These are phyloP conservation scores for Pollimyrus isidori DNA, from an alignment of 2,113 vertebrate species.

Conservation along the genomic window DNA sequence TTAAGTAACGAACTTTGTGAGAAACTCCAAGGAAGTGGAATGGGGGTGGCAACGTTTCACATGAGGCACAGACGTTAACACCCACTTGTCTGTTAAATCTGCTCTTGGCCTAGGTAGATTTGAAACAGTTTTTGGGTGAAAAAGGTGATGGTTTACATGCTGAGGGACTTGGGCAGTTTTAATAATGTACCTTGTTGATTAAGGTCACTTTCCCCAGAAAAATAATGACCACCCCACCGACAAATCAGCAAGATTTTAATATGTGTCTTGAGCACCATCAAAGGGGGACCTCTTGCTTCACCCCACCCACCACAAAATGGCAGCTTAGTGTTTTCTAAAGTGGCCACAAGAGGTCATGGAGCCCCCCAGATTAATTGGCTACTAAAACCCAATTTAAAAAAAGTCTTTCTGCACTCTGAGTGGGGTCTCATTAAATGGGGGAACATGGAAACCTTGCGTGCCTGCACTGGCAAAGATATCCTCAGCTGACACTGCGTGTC, in stretches of 20 bases:
- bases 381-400: slow-evolving; percentile 55
- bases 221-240: slow-evolving; percentile 28
- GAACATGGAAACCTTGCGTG: slow-evolving; percentile 42
- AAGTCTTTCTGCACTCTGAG: slow-evolving; percentile 13
- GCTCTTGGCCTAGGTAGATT: neutral
- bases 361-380: slow-evolving; percentile 44
- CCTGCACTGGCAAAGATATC: slow-evolving; percentile 17
- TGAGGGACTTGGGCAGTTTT: slow-evolving; percentile 8
- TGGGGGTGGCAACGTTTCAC: neutral
- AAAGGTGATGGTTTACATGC: neutral
- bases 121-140: neutral
- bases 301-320: slow-evolving; percentile 29
- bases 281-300: slow-evolving; percentile 36
- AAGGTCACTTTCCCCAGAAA: slow-evolving; percentile 3
- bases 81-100: neutral
- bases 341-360: slow-evolving; percentile 54
- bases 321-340: slow-evolving; percentile 53
- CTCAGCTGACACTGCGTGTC: neutral
- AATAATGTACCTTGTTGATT: slow-evolving; percentile 18
- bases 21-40: neutral
- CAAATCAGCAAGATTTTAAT: slow-evolving; percentile 24
- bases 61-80: neutral
- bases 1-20: slow-evolving; percentile 5
- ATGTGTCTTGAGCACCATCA: slow-evolving; percentile 16
- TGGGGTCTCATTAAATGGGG: slow-evolving; percentile 49